Evolutionary conservation across 2,888 invertebrate genomes (phyloP), one percentile per base, ranked within the genome.

Genomic region (Chloromyia formosa): DNA sequence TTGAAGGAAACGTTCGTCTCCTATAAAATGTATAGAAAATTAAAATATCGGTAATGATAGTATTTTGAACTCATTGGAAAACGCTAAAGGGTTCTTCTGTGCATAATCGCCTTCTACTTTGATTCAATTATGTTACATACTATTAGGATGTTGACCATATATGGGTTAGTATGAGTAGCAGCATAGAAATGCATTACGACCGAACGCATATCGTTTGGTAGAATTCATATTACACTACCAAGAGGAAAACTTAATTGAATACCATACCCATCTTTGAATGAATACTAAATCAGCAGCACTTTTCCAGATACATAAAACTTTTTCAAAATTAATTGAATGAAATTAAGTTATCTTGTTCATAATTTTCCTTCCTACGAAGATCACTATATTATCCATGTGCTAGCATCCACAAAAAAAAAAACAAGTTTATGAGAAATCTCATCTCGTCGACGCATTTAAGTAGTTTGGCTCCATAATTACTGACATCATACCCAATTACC

Each of bases 301-400:
- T 53, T 53, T 56, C 56, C 4, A 18, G 3, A n/a, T 10, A 56
- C 18, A 2, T 3, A 2, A n/a, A 5, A 49, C 10, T 20, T 66
- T 66, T 49, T 35, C 45, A 66, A 49, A 66, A 66, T 35, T 16
- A 66, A 66, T 66, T 66, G 49, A 49, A 22, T 66, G 22, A 12
- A 66, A 66, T 66, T 66, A 66, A 66, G 35, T 49, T 66, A 66
- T 66, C 66, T 66, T 66, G 66, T 35, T 66, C 27, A 66, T 66
- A 66, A 66, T 66, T 66, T 66, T 16, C 20, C 49, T 66, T 49
- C 66, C 18, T 66, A 49, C 45, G 22, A 45, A 45, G 62, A 62
- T 27, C 40, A 40, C 40, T 27, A 35, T 62, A 62, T 23, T 27
- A 62, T 35, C 5, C 14, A 62, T 62, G 40, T 66, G 42, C 9